Evolutionary conservation across 2,113 vertebrate genomes (phyloP), one percentile per base, ranked within the genome.

Genomic region (Cathartes aura): DNA sequence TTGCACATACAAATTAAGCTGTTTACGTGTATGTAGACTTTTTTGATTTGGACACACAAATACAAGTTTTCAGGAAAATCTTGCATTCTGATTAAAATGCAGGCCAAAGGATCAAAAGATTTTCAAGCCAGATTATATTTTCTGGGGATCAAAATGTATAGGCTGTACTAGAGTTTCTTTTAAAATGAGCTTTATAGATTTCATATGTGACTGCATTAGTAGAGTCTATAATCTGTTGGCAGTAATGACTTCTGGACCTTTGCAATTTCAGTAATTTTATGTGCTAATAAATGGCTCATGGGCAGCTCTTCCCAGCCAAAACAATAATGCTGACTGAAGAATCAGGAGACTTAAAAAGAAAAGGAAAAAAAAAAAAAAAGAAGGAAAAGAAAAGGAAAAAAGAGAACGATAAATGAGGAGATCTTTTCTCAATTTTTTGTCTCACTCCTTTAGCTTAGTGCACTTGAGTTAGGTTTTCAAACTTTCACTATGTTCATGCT

Each of bases 241-340:
- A 89, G 53, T 70, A 89, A 87, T 3, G 76, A 72, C 47, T 94
- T 79, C 30, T 38, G 59, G 86, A 91, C 90, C 88, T 96, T 78
- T 95, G 86, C 71, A 93, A 87, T 92, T 89, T 93, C 66, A 74
- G 29, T 96, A 88, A 93, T 96, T 96, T 96, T 91, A 76, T 75
- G 81, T 85, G 75, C 60, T 62, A 94, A 82, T 91, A 96, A 95
- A 87, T 73, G 89, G 73, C 78, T 91, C 27, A 40, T 71, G 79
- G 73, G 73, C 76, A 93, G 93, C 81, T 95, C n/a, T 89, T 78
- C 56, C 47, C 60, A 78, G 48, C 56, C 64, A 84, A 89, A 81
- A 30, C 78, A 87, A 42, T 74, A 74, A 55, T 47, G 52, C 48
- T 73, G 73, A 47, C 48, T 88, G 43, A n/a, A 75, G 74, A 76